These are phyloP conservation scores for Anagrus nilaparvatae DNA, from an alignment of 1,140 invertebrate species.

Conservation along the genomic window DNA sequence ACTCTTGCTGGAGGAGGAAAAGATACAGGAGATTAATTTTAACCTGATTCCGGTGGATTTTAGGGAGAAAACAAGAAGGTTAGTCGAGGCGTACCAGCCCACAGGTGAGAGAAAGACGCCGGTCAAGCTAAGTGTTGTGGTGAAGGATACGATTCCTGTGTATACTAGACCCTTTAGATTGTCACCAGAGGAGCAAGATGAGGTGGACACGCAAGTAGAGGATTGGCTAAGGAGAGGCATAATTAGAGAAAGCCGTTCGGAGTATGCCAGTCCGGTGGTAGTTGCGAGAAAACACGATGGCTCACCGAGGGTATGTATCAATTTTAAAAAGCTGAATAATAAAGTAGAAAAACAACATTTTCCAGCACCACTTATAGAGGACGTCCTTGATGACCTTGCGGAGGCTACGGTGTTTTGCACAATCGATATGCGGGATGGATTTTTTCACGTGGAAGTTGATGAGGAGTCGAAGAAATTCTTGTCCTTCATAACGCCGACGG, in stretches of 20 bases:
- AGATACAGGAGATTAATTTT: too few relatives aligned
- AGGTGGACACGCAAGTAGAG: slow-evolving; percentile 24
- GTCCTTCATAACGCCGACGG: slow-evolving; percentile 26
- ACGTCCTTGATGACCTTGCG: slow-evolving; percentile 23
- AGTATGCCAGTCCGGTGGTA: slow-evolving; percentile 38
- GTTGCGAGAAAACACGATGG: slow-evolving; percentile 42
- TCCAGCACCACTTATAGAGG: slow-evolving; percentile 29
- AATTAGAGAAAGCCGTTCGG: slow-evolving; percentile 24
- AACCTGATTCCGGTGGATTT: too few relatives aligned
- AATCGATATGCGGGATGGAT: slow-evolving; percentile 22
- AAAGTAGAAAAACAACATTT: slow-evolving; percentile 24
- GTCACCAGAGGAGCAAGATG: slow-evolving; percentile 19
- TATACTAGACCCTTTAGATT: slow-evolving; percentile 13
- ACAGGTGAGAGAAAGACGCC: neutral
- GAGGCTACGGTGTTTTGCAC: slow-evolving; percentile 21
- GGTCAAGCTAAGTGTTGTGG: slow-evolving; percentile 6
- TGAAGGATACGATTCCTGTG: slow-evolving; percentile 1
- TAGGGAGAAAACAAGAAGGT: too few relatives aligned
- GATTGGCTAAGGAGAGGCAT: slow-evolving; percentile 25
- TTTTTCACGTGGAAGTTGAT: slow-evolving; percentile 14
- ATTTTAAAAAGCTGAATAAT: slow-evolving; percentile 42
- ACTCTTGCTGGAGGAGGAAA: neutral
- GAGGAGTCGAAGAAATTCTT: slow-evolving; percentile 20
- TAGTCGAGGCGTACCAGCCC: slow-evolving; percentile 1
- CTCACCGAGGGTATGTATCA: slow-evolving; percentile 39